These are phyloP conservation scores for Gonocerus acuteangulatus DNA, from an alignment of 2,888 invertebrate genomes.

Conservation along the genomic window DNA sequence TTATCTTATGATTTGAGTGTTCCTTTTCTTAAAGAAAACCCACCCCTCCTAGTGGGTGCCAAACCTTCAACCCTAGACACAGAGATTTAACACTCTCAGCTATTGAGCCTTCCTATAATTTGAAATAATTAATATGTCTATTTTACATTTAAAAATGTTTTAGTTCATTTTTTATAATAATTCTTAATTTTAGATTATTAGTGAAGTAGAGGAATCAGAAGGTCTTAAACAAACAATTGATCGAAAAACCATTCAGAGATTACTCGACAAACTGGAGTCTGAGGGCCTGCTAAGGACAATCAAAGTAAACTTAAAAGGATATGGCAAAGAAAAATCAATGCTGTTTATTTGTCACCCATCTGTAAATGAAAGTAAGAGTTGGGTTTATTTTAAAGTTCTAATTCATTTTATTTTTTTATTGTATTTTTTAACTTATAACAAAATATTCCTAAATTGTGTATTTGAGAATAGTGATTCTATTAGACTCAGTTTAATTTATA, in stretches of 20 bases:
- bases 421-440: not conserved
- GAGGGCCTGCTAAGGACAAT: slow-evolving; percentile 53
- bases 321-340: slow-evolving; percentile 45
- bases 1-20: too few relatives aligned
- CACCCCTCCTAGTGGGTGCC: too few relatives aligned
- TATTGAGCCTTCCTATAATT: too few relatives aligned
- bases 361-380: slow-evolving; percentile 41
- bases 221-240: slow-evolving; percentile 53
- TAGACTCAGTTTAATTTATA: too few relatives aligned
- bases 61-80: too few relatives aligned
- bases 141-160: too few relatives aligned
- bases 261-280: slow-evolving; percentile 51
- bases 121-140: too few relatives aligned
- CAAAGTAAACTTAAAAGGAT: slow-evolving; percentile 46
- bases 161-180: too few relatives aligned
- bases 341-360: slow-evolving; percentile 51
- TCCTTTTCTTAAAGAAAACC: too few relatives aligned
- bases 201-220: slow-evolving; percentile 50
- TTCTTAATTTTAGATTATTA: slow-evolving; percentile 46
- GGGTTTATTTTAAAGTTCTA: slow-evolving; percentile 35
- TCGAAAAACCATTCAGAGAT: slow-evolving; percentile 55
- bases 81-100: too few relatives aligned
- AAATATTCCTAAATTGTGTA: too few relatives aligned
- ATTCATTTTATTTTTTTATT: not conserved
- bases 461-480: too few relatives aligned